Percentiles rank a stretch among this genome's conserved stretches.
Evolutionary conservation across 2,888 invertebrate species (phyloP).

Genomic region (Ischnura elegans): DNA sequence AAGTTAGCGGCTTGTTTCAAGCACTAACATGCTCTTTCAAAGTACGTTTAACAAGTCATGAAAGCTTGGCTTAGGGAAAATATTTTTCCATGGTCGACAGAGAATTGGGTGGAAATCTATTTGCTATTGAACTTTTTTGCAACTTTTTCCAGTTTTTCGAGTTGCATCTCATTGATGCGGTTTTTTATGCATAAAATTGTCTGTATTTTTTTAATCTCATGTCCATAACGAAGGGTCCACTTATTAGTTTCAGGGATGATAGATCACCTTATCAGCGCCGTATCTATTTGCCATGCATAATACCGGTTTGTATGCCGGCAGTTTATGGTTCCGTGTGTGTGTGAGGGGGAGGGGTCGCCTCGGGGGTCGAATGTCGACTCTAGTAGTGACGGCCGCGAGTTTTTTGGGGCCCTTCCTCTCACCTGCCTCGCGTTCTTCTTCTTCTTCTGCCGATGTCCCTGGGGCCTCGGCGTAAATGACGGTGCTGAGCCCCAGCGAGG

Average conservation of each 20-base stretch:
- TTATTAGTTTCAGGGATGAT: background rate
- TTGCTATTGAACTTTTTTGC: no score
- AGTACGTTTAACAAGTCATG: no score
- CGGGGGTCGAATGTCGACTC: background rate
- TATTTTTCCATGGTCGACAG: no score
- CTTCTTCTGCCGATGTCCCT: background rate
- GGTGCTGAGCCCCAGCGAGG: background rate
- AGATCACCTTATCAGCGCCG: background rate
- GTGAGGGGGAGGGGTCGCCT: background rate
- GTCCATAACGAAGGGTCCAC: background rate
- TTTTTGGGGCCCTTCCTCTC: constrained; percentile 11
- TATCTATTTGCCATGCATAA: background rate
- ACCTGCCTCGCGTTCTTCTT: background rate
- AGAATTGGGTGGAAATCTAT: no score
- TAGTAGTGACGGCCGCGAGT: constrained; percentile 3
- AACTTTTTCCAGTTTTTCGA: no score
- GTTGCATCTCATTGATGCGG: no score
- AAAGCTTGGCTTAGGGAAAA: no score
- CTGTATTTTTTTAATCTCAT: background rate
- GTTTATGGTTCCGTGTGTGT: background rate
- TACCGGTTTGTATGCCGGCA: background rate
- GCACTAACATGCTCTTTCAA: no score
- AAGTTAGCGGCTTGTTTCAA: no score
- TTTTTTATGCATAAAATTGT: no score
- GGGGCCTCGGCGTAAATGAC: background rate